Evolutionary conservation across 2,797 vertebrate species (phyloP).

Genomic region (Microctenopoma lineatum): DNA sequence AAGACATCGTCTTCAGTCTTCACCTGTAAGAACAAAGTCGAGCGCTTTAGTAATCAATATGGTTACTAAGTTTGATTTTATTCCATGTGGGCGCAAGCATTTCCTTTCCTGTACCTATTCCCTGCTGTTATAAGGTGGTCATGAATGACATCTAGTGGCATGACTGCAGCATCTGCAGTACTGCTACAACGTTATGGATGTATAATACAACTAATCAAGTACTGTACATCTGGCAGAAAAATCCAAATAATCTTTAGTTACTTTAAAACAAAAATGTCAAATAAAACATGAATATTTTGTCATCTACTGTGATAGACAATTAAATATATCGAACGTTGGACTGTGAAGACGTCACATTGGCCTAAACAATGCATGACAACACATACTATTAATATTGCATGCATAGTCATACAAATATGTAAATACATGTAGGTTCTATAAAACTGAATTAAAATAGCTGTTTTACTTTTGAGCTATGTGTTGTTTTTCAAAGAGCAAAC

Average conservation of each 20-base stretch:
- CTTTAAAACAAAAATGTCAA: too few species aligned
- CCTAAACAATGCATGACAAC: too few species aligned
- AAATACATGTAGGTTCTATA: not conserved
- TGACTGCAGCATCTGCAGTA: not conserved
- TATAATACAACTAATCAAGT: too few species aligned
- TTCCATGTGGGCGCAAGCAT: not conserved
- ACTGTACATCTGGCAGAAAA: too few species aligned
- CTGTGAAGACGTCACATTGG: too few species aligned
- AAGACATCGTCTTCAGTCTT: slow-evolving; percentile 22
- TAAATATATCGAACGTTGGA: too few species aligned
- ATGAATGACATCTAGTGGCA: slow-evolving; percentile 62
- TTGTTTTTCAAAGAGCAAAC: not conserved
- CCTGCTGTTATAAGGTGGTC: slow-evolving; percentile 3
- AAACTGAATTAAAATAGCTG: not conserved
- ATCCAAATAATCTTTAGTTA: too few species aligned
- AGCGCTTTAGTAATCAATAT: not conserved
- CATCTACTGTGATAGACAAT: too few species aligned
- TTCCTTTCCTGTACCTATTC: not conserved
- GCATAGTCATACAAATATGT: too few species aligned
- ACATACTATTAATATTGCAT: too few species aligned
- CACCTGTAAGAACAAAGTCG: slow-evolving; percentile 22
- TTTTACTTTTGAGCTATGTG: not conserved
- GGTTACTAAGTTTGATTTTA: not conserved
- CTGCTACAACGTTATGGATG: not conserved
- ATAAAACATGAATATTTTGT: too few species aligned